Base-by-base conservation (phyloP, 1,140 invertebrate genomes). In the Drosophila murphyi region DNA sequence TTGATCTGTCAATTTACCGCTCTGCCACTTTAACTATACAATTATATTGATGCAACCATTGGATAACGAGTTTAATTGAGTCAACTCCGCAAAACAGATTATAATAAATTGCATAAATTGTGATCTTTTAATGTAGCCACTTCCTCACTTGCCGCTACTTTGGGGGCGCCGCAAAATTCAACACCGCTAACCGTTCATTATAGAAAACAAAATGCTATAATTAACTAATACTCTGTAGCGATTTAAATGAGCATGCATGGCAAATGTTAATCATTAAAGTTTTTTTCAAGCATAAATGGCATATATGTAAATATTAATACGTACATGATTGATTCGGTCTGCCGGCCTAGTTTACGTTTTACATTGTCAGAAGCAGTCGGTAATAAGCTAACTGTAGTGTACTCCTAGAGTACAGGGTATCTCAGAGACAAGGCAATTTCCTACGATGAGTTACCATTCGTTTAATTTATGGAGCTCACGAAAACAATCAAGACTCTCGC, bases 121-220 rank as follows among this genome's bases (percentile, higher is more conserved):
- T 73, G 39, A 43, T 47, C 39, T 65, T 81, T 70, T 87, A 87
- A 86, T 86, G 61, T 82, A 55, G 68, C 60, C 83, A 87, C 83
- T 86, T 88, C 59, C 74, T 79, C 52, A 65, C 54, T 67, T 60
- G 72, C 72, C 62, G 80, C 34, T 80, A 89, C 77, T 89, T 88
- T 78, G 78, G 71, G 67, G 76, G 74, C 68, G 77, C 78, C 71
- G 80, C 60, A 81, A 82, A 82, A 88, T 80, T 72, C 74, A 74
- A 81, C 82, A 85, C 82, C 72, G 64, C 10, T 76, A 69, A 80
- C 85, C 78, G 52, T 80, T 85, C 74, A 88, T 88, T 88, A 88
- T 78, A 71, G 54, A 76, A 80, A 78, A 85, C 74, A 81, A 85
- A 88, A 89, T 63, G 78, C 80, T 80, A 89, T 85, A 80, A 88